A percentile compares a stretch with the other conserved stretches of the same genome.
These are phyloP conservation scores for Brenthis daphne DNA, from an alignment of 2,888 invertebrate genomes.

Conservation along the genomic window DNA sequence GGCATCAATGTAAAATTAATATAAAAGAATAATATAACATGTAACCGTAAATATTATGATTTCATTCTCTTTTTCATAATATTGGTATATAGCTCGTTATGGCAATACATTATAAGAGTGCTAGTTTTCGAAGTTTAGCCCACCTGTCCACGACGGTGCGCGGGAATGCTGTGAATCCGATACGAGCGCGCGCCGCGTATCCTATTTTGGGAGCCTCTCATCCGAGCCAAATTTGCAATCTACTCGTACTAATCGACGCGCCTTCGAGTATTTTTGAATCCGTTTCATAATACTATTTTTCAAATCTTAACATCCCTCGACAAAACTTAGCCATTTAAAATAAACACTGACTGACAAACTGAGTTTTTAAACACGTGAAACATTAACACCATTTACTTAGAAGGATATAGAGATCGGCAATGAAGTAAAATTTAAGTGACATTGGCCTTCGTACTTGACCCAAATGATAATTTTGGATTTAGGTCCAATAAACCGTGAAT, in stretches of 20 bases:
- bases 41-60: too few species aligned
- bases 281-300: conserved; percentile 71
- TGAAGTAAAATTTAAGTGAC: conserved; percentile 63
- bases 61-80: neutral
- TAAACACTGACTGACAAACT: conserved; percentile 22
- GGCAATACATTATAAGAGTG: conserved; percentile 10
- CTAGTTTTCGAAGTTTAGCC: conserved; percentile 22
- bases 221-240: conserved; percentile 80
- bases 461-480: conserved; percentile 43
- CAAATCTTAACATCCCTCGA: conserved; percentile 44
- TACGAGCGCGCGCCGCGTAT: conserved; percentile 62
- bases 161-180: conserved; percentile 75
- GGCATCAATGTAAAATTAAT: too few species aligned
- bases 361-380: conserved; percentile 23
- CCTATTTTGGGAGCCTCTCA: conserved; percentile 72
- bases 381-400: conserved; percentile 34
- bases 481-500: conserved; percentile 10
- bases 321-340: conserved; percentile 23
- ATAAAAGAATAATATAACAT: too few species aligned
- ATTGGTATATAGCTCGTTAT: conserved; percentile 6
- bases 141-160: conserved; percentile 50
- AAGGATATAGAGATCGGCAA: conserved; percentile 40
- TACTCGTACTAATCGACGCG: conserved; percentile 68
- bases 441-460: conserved; percentile 73
- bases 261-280: conserved; percentile 74